phyloP scores from a whole-genome alignment of 2,797 vertebrate species.

The Danio aesculapii region DNA sequence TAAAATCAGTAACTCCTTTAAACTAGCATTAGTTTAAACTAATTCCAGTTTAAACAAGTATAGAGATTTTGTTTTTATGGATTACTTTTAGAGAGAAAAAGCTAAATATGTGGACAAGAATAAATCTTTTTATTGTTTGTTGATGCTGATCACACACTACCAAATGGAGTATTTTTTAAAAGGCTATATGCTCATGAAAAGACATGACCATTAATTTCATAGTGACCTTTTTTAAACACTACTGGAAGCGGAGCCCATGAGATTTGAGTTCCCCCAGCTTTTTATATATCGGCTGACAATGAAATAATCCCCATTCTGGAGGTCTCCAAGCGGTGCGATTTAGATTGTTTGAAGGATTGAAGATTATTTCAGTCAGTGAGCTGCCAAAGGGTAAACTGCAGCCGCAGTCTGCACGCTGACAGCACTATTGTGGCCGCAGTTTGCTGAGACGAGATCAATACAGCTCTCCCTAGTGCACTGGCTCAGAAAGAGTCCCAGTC shows the following conservation, averaged over 20 bases:
- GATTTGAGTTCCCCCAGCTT: constrained; percentile 10
- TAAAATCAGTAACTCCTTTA: no score
- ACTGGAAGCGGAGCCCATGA: constrained; percentile 14
- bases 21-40: no score
- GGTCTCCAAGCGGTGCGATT: constrained; percentile 31
- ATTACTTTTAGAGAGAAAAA: no score
- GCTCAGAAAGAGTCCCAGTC: constrained; percentile 28
- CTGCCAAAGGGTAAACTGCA: constrained; percentile 42
- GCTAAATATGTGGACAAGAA: not conserved
- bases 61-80: no score
- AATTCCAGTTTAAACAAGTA: no score
- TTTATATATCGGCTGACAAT: constrained; percentile 13
- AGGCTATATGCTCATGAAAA: not conserved
- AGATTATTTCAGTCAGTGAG: constrained; percentile 47
- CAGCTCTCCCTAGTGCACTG: constrained; percentile 9
- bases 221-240: constrained; percentile 26
- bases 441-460: constrained; percentile 46
- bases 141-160: no score
- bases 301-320: constrained; percentile 13
- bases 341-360: constrained; percentile 49
- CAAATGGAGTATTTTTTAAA: no score
- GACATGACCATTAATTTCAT: not conserved
- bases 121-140: no score
- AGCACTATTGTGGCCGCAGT: constrained; percentile 24
- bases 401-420: constrained; percentile 28